Evolutionary conservation across 2,797 vertebrate species (phyloP), one percentile per base, ranked within the genome.

Genomic region (Anguilla anguilla): DNA sequence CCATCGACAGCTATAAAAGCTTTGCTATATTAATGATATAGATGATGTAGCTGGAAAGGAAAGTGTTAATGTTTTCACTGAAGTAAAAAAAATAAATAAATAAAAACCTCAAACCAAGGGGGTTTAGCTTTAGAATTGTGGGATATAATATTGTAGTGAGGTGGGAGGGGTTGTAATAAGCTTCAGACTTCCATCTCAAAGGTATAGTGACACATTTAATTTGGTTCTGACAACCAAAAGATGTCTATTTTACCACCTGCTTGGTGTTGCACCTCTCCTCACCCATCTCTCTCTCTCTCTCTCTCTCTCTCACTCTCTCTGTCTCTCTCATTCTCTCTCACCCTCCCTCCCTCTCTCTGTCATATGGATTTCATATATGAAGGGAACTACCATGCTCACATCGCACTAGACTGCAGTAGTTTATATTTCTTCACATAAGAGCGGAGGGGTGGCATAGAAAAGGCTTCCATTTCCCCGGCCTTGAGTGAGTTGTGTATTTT

Each of bases 391-490:
- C 87, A 87, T 93, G 91, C 22, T 25, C 61, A 25, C 19, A 25
- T 64, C 61, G 10, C 61, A n/a, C 61, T 64, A 22, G 61, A 4
- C 61, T 64, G 91, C 89, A 1, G 86, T 89, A 92, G 89, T 85
- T 91, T 51, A 89, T 92, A 89, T 92, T 87, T 89, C 85, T 13
- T 87, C 51, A 87, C 46, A 17, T 88, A 93, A 91, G 25, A 91
- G 91, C 92, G 69, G 69, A 13, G 72, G 31, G 72, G 25, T 6
- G 19, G 13, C 28, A n/a, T n/a, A 6, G 35, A 17, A 93, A 91
- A 89, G 85, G 81, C 35, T 88, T 91, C 90, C 90, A 91, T 89
- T 93, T 89, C 85, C 90, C 91, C 91, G 90, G 89, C 61, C 93
- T 79, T 92, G 86, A 91, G 91, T 91, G 93, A 51, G 39, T 51